phyloP scores from a whole-genome alignment of 2,888 invertebrate genomes.

The Leistus spinibarbis region DNA sequence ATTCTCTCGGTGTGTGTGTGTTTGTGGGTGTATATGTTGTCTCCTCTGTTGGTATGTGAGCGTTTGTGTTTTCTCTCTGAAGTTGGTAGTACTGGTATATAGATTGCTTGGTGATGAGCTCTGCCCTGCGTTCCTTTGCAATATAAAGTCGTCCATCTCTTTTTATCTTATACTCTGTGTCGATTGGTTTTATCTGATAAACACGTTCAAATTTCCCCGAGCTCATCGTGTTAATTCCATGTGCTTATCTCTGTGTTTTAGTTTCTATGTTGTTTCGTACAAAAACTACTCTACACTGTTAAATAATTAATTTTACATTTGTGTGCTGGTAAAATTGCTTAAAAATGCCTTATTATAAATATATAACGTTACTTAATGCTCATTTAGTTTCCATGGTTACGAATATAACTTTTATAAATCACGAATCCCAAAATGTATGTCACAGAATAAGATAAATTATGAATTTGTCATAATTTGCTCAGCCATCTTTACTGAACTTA shows the following conservation, averaged over 20 bases:
- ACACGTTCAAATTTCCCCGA: not conserved
- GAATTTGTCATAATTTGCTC: too few species aligned
- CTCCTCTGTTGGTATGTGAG: not conserved
- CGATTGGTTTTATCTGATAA: not conserved
- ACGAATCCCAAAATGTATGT: too few species aligned
- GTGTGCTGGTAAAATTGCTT: too few species aligned
- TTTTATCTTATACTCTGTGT: not conserved
- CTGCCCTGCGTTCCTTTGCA: not conserved
- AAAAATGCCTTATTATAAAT: too few species aligned
- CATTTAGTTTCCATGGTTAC: too few species aligned
- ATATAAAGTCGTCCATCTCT: not conserved
- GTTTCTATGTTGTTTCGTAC: not conserved
- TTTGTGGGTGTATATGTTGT: too few species aligned
- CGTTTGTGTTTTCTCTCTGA: not conserved
- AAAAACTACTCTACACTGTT: not conserved
- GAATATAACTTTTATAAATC: too few species aligned
- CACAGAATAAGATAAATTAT: too few species aligned
- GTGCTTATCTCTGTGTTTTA: not conserved
- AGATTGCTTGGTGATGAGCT: not conserved
- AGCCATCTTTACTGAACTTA: too few species aligned
- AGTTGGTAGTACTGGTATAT: not conserved
- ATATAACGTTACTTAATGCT: too few species aligned
- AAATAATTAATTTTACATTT: not conserved
- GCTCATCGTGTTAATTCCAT: not conserved
- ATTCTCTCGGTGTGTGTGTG: too few species aligned